Percentiles rank a stretch among this genome's conserved stretches.
Evolutionary conservation across 2,113 vertebrate species (phyloP).

Genomic region (Prolemur simus): DNA sequence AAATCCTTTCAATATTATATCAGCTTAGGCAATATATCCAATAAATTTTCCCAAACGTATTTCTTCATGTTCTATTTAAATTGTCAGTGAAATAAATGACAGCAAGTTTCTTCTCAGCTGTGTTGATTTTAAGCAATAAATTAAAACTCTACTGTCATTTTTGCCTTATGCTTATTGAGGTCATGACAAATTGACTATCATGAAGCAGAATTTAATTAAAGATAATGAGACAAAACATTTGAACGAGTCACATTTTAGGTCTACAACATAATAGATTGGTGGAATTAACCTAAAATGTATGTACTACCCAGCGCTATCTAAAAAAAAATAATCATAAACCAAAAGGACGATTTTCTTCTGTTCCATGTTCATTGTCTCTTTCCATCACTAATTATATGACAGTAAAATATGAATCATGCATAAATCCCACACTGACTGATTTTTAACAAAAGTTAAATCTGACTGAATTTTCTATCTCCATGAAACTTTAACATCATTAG

Average conservation of each 20-base stretch:
- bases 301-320: background rate
- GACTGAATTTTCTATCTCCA: background rate
- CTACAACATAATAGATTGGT: background rate
- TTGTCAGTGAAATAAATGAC: conserved; percentile 39
- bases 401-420: background rate
- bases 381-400: background rate
- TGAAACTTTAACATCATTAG: background rate
- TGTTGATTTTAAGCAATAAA: conserved; percentile 43
- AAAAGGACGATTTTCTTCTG: background rate
- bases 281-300: conserved; percentile 1
- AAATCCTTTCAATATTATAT: background rate
- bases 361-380: background rate
- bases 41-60: background rate
- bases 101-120: background rate
- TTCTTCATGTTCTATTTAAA: conserved; percentile 43
- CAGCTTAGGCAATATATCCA: background rate
- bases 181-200: conserved; percentile 42
- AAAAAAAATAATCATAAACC: conserved; percentile 4
- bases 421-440: background rate
- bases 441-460: background rate
- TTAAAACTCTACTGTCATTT: conserved; percentile 29
- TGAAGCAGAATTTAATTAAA: conserved; percentile 57
- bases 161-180: conserved; percentile 11
- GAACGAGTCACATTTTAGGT: conserved; percentile 41
- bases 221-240: conserved; percentile 40